A percentile compares a stretch with the other conserved stretches of the same genome.
phyloP scores from a whole-genome alignment of 2,888 invertebrate species.

The Apamea anceps region DNA sequence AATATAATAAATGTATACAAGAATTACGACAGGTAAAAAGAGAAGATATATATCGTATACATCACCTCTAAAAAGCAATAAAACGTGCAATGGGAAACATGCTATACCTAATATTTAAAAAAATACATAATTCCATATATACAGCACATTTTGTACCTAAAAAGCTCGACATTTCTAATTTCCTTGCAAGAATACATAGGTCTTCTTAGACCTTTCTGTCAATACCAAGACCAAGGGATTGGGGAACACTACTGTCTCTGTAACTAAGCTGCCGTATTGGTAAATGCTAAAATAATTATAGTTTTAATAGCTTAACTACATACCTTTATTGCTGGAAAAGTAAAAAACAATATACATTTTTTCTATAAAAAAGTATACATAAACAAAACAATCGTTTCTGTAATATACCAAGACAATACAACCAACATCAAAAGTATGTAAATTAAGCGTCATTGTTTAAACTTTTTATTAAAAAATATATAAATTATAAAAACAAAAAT shows the following conservation, averaged over 20 bases:
- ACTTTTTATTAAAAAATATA: slow-evolving; percentile 70
- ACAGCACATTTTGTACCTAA: slow-evolving; percentile 54
- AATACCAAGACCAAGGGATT: slow-evolving; percentile 73
- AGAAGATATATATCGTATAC: slow-evolving; percentile 37
- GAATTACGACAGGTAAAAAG: slow-evolving; percentile 34
- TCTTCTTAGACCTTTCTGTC: slow-evolving; percentile 47
- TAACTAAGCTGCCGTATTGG: slow-evolving; percentile 89
- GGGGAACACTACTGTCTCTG: slow-evolving; percentile 77
- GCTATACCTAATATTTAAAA: slow-evolving; percentile 33
- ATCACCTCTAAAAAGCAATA: slow-evolving; percentile 56
- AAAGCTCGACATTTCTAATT: slow-evolving; percentile 64
- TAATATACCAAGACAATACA: slow-evolving; percentile 33
- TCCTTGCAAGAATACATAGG: slow-evolving; percentile 57
- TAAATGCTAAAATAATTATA: slow-evolving; percentile 87
- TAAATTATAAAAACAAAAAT: slow-evolving; percentile 70
- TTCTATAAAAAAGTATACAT: slow-evolving; percentile 10
- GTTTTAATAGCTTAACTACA: slow-evolving; percentile 81
- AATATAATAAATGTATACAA: slow-evolving; percentile 34
- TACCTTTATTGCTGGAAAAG: slow-evolving; percentile 81
- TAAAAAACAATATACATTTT: slow-evolving; percentile 27
- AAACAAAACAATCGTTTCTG: slow-evolving; percentile 3
- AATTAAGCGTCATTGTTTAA: slow-evolving; percentile 74
- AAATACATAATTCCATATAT: slow-evolving; percentile 29
- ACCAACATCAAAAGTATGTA: slow-evolving; percentile 85
- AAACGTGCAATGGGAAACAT: slow-evolving; percentile 58